Evolutionary conservation across 1,140 invertebrate genomes (phyloP).

Genomic region (Calliphora vicina): DNA sequence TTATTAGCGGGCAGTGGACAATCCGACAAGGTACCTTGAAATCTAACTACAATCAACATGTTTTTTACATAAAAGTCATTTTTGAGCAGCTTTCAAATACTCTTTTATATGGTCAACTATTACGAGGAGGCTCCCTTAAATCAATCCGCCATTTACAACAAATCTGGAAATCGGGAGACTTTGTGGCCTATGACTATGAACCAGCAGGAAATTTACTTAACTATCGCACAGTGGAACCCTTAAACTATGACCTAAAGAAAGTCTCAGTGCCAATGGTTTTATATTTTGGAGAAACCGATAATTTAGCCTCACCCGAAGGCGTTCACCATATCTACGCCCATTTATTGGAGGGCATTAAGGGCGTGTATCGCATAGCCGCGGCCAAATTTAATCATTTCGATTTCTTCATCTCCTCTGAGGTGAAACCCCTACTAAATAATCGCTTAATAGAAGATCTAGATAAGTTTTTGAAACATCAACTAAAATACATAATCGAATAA

Average conservation of each 20-base stretch:
- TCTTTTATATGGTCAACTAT: constrained; percentile 51
- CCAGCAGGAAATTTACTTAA: constrained; percentile 61
- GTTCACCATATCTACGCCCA: constrained; percentile 67
- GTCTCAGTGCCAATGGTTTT: constrained; percentile 72
- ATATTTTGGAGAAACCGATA: constrained; percentile 78
- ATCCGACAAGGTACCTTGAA: constrained; percentile 18
- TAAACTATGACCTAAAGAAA: constrained; percentile 67
- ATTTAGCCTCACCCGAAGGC: constrained; percentile 69
- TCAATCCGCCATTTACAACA: constrained; percentile 55
- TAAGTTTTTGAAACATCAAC: constrained; percentile 55
- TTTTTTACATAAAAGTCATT: no score
- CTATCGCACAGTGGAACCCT: constrained; percentile 64
- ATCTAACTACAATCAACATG: no score
- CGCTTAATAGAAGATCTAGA: constrained; percentile 60
- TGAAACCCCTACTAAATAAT: constrained; percentile 69
- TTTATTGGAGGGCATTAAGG: constrained; percentile 59
- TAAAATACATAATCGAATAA: constrained; percentile 58
- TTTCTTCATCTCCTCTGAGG: constrained; percentile 70
- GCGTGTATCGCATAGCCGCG: constrained; percentile 62
- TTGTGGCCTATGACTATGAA: constrained; percentile 55
- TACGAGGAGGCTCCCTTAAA: constrained; percentile 51
- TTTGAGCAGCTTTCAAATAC: constrained; percentile 41
- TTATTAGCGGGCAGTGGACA: constrained; percentile 28
- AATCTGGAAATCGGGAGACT: constrained; percentile 60
- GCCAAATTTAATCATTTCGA: constrained; percentile 68